Evolutionary conservation across 2,888 invertebrate genomes (phyloP).

Genomic region (Hirtodrosophila confusa): DNA sequence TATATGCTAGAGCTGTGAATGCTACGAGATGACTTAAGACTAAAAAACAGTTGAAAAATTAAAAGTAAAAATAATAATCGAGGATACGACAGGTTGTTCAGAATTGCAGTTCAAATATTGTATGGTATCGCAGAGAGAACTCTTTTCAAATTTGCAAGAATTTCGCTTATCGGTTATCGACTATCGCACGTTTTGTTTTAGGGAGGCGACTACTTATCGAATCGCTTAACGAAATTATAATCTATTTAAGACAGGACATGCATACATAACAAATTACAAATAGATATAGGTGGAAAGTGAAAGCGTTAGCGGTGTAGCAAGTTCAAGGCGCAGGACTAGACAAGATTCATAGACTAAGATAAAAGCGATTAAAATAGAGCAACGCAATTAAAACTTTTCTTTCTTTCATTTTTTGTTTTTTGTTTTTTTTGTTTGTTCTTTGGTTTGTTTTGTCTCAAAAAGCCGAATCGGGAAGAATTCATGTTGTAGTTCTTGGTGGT

Average conservation of each 20-base stretch:
- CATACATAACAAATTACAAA: constrained; percentile 69
- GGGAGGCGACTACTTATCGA: constrained; percentile 1
- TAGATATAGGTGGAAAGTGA: constrained; percentile 37
- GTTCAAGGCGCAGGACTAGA: constrained; percentile 42
- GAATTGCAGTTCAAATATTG: constrained; percentile 42
- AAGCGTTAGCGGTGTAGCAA: constrained; percentile 39
- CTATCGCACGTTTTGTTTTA: constrained; percentile 3
- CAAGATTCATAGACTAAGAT: constrained; percentile 19
- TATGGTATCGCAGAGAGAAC: constrained; percentile 55
- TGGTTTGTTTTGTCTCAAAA: constrained; percentile 49
- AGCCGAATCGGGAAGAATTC: constrained; percentile 52
- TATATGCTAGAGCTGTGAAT: constrained; percentile 29
- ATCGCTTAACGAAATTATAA: constrained; percentile 34
- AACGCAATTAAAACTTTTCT: constrained; percentile 14
- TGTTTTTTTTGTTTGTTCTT: neutral
- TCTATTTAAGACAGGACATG: constrained; percentile 62
- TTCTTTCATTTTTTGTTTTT: neutral
- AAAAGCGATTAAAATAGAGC: constrained; percentile 29
- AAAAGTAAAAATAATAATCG: constrained; percentile 25
- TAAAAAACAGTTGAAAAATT: constrained; percentile 21
- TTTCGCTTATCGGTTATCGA: constrained; percentile 39
- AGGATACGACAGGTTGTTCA: constrained; percentile 26
- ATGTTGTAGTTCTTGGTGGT: constrained; percentile 32
- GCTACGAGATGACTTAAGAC: constrained; percentile 35
- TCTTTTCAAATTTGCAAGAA: constrained; percentile 71